Percentiles rank a stretch among this genome's conserved stretches.
Conservation (phyloP, 2,113 vertebrate species). For the Psittacus erithacus region DNA sequence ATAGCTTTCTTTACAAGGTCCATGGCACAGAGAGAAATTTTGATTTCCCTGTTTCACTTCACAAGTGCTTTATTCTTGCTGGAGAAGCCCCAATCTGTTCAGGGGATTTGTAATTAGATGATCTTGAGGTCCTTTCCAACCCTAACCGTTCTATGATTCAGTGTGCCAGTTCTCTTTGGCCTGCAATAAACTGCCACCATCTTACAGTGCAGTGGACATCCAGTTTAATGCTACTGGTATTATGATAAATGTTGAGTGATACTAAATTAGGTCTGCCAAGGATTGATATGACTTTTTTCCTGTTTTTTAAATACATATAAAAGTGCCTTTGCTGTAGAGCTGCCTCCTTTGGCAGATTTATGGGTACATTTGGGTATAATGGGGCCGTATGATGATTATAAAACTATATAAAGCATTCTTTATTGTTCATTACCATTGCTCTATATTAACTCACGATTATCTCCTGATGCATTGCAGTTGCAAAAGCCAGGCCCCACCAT, state of each 20-base stretch:
- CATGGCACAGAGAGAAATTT: neutral
- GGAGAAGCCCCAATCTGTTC: neutral
- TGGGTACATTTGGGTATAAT: conserved; percentile 43
- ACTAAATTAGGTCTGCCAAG: conserved; percentile 46
- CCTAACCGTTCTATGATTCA: neutral
- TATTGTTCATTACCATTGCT: conserved; percentile 61
- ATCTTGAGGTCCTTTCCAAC: neutral
- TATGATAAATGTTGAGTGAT: conserved; percentile 34
- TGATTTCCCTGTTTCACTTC: neutral
- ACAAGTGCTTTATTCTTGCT: neutral
- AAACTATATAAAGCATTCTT: conserved; percentile 54
- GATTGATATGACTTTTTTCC: conserved; percentile 40
- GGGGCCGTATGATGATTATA: conserved; percentile 44
- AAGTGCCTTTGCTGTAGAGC: conserved; percentile 26
- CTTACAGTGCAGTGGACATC: neutral
- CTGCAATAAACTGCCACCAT: neutral
- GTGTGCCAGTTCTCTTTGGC: neutral
- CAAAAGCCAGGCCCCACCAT: neutral
- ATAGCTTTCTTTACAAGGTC: neutral
- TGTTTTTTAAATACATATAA: conserved; percentile 37
- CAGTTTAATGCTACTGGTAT: conserved; percentile 1
- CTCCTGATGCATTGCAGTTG: conserved; percentile 35
- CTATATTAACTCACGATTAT: conserved; percentile 45
- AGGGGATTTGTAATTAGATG: neutral
- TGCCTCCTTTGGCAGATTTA: conserved; percentile 57